Base-by-base conservation (phyloP, 2,888 invertebrate genomes). In the Ferrisia virgata region DNA sequence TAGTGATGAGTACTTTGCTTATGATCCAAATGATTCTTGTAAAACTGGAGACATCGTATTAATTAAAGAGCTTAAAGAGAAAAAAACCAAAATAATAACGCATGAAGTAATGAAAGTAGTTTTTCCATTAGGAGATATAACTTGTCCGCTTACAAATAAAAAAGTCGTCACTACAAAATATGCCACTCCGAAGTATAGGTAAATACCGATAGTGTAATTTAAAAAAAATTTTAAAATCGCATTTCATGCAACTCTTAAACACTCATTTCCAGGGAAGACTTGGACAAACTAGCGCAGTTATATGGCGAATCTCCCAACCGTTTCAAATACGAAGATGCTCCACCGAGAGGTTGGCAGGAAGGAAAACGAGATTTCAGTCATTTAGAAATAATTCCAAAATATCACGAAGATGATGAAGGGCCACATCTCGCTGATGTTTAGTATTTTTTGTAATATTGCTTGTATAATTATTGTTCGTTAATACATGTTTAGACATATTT, bases 41-140 rank as follows among this genome's bases (percentile, higher is more conserved):
- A 95, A 95, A 89, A 91, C 93, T 11, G 96, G 96, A 0, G 96
- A 96, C 87, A 90, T 95, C 76, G 95, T 95, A 4, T 89, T 96
- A 15, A 93, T 96, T 86, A 91, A 94, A 88, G 91, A 92, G 86
- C 88, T 96, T 79, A 93, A 94, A 1, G 89, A 92, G 85, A 94
- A 93, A 88, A 87, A 95, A 86, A 94, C 95, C 0, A 92, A 93
- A 85, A 89, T 95, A 1, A 93, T 96, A 11, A 93, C 94, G 8
- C 96, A 96, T 87, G 91, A 92, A 89, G 92, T 96, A 0, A 91
- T 94, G 87, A 92, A 95, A 88, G 91, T 96, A 5, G 91, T 96
- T 18, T 95, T 94, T 89, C 94, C 93, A 1, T 89, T 93, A 86
- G 96, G 96, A 86, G 95, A 96, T 89, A 90, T 95, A 81, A 94